A percentile compares a stretch with the other conserved stretches of the same genome.
Evolutionary conservation across 2,888 invertebrate genomes (phyloP).

Genomic region (Meiosimyza decipiens): DNA sequence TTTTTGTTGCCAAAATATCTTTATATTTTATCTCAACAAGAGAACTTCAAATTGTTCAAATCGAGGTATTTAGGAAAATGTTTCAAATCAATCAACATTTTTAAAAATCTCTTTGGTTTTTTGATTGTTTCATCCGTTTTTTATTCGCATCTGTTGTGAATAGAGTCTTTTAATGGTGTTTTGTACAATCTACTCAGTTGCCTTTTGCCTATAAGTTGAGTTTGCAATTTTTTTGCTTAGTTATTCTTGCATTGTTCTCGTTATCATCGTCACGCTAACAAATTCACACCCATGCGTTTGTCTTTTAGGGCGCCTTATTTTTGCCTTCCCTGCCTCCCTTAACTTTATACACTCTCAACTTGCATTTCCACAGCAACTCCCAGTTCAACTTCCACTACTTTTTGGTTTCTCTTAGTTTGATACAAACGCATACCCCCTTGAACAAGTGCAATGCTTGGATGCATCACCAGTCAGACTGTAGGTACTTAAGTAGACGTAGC

Average conservation of each 20-base stretch:
- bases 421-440: neutral
- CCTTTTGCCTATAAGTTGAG: neutral
- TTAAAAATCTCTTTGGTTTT: too few relatives aligned
- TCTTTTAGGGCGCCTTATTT: constrained; percentile 8
- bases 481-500: neutral
- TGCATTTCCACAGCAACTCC: neutral
- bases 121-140: neutral
- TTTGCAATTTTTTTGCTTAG: neutral
- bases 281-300: constrained; percentile 25
- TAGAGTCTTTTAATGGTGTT: neutral
- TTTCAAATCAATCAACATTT: too few relatives aligned
- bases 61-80: too few relatives aligned
- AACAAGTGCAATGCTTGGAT: constrained; percentile 26
- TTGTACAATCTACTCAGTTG: neutral
- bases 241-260: constrained; percentile 21
- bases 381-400: constrained; percentile 1
- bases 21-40: too few relatives aligned
- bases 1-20: too few relatives aligned
- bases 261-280: constrained; percentile 37
- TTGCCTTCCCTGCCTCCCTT: neutral
- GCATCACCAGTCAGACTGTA: constrained; percentile 18
- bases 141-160: neutral
- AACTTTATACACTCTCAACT: neutral
- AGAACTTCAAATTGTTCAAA: too few relatives aligned
- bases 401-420: constrained; percentile 1